Evolutionary conservation across 2,113 vertebrate species (phyloP).

Genomic region (Poeciliopsis turrubarensis): DNA sequence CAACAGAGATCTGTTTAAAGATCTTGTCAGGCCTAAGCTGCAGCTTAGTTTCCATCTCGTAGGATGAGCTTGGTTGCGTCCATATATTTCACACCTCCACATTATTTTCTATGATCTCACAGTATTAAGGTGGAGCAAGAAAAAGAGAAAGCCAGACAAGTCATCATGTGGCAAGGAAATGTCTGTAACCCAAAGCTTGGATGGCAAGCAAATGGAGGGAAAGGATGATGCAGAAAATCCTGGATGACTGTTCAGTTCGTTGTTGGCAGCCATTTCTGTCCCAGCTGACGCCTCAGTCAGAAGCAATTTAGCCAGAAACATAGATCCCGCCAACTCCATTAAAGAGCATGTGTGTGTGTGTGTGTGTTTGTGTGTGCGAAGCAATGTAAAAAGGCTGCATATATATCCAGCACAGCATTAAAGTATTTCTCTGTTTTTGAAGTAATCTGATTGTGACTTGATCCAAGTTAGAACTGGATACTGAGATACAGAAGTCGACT

Average conservation of each 20-base stretch:
- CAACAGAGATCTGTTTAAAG: too few relatives aligned
- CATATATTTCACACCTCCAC: background rate
- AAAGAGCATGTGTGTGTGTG: background rate
- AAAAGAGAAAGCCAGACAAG: slow-evolving; percentile 26
- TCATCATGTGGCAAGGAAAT: slow-evolving; percentile 54
- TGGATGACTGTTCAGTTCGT: slow-evolving; percentile 42
- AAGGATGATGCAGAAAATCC: slow-evolving; percentile 69
- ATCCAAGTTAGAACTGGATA: too few relatives aligned
- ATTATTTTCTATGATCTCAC: slow-evolving; percentile 47
- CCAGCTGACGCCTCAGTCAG: slow-evolving; percentile 56
- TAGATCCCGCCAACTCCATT: background rate
- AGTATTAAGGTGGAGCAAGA: slow-evolving; percentile 18
- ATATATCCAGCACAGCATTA: too few relatives aligned
- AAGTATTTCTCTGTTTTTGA: too few relatives aligned
- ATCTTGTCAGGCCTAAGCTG: background rate
- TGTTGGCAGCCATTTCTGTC: slow-evolving; percentile 32
- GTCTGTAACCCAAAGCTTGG: slow-evolving; percentile 43
- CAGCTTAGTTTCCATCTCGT: background rate
- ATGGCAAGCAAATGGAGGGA: slow-evolving; percentile 7
- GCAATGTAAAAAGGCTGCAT: too few relatives aligned
- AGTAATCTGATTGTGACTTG: too few relatives aligned
- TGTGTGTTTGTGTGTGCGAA: too few relatives aligned
- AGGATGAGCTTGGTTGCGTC: background rate
- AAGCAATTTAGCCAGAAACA: slow-evolving; percentile 39
- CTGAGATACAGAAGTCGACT: too few relatives aligned